These are phyloP conservation scores for Bedellia somnulentella DNA, from an alignment of 2,888 invertebrate species.

Conservation along the genomic window DNA sequence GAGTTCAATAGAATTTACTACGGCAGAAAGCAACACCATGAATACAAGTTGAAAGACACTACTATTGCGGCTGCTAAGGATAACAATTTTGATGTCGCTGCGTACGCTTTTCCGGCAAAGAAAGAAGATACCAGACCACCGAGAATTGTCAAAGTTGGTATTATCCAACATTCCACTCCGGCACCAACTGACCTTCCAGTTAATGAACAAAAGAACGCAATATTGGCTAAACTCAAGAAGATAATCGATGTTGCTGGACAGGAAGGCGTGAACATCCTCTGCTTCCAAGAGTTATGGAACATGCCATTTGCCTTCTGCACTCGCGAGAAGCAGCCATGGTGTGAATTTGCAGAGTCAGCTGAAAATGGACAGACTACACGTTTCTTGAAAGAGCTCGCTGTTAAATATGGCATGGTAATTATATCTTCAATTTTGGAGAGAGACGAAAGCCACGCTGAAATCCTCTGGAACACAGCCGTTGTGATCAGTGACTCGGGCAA, in stretches of 20 bases:
- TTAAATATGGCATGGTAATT: slow-evolving; percentile 89
- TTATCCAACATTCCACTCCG: slow-evolving; percentile 87
- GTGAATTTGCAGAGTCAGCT: slow-evolving; percentile 94
- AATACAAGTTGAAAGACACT: slow-evolving; percentile 38
- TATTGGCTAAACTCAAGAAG: slow-evolving; percentile 74
- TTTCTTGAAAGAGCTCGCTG: slow-evolving; percentile 78
- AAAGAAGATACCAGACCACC: slow-evolving; percentile 63
- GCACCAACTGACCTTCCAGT: slow-evolving; percentile 77
- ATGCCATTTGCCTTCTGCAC: slow-evolving; percentile 99
- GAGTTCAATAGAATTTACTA: slow-evolving; percentile 51
- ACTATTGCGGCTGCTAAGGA: slow-evolving; percentile 58
- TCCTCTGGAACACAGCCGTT: slow-evolving; percentile 95
- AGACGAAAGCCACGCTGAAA: slow-evolving; percentile 82
- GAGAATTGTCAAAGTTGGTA: slow-evolving; percentile 78
- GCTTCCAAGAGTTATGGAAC: slow-evolving; percentile 97
- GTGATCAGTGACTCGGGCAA: slow-evolving; percentile 88
- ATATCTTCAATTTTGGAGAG: slow-evolving; percentile 94
- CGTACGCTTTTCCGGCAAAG: slow-evolving; percentile 47
- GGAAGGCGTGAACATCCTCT: slow-evolving; percentile 86
- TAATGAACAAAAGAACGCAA: slow-evolving; percentile 75
- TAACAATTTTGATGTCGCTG: slow-evolving; percentile 55
- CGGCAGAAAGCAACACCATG: slow-evolving; percentile 35
- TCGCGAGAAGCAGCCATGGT: slow-evolving; percentile 94
- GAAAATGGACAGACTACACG: slow-evolving; percentile 85
- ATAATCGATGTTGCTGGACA: slow-evolving; percentile 82